Percentiles rank a stretch among this genome's conserved stretches.
Conservation (phyloP, 2,888 invertebrate species). For the Ligdia adustata region DNA sequence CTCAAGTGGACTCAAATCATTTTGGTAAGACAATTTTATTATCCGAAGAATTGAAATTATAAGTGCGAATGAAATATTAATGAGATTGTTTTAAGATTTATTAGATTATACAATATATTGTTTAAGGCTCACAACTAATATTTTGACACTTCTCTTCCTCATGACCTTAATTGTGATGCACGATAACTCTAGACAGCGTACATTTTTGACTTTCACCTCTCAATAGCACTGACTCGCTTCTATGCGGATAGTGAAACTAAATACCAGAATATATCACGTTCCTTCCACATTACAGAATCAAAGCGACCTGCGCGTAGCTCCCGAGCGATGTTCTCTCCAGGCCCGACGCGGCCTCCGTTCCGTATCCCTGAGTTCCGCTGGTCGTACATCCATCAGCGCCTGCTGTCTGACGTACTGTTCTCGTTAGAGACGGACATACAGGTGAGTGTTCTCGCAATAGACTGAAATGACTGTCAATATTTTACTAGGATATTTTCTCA, state of each 20-base stretch:
- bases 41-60: background rate
- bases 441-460: no score
- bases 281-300: conserved; percentile 74
- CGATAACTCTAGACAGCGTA: no score
- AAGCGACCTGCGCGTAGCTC: conserved; percentile 87
- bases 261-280: no score
- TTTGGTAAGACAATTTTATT: conserved; percentile 86
- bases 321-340: conserved; percentile 96
- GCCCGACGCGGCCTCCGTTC: conserved; percentile 97
- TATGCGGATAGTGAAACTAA: no score
- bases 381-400: conserved; percentile 98
- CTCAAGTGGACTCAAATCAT: conserved; percentile 93
- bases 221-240: no score
- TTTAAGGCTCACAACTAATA: no score
- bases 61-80: background rate
- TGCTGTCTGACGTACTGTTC: conserved; percentile 97
- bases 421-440: conserved; percentile 99
- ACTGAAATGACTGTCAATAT: no score
- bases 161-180: no score
- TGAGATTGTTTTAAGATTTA: conserved; percentile 2
- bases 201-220: no score
- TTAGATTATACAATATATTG: no score
- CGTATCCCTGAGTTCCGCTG: conserved; percentile 99
- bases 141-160: no score
- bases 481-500: no score